Evolutionary conservation across 1,140 invertebrate species (phyloP), one percentile per base, ranked within the genome.

Genomic region (Drosophila willistoni): DNA sequence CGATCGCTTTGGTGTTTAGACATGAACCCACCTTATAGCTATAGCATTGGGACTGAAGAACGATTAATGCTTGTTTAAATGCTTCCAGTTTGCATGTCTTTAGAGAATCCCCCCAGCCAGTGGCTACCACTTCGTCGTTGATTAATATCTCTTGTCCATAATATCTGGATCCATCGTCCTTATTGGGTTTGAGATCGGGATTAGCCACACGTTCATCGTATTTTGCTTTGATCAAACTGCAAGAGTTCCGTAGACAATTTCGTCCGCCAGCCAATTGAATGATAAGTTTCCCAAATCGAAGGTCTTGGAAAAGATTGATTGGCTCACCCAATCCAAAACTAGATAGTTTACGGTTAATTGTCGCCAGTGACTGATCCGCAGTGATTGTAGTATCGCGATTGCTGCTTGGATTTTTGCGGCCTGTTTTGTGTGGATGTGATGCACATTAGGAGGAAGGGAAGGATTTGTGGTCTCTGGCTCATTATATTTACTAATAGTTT

Each of bases 11-110:
- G 17, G 13, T 2, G 2, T 14, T 2, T 65, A 22, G 7, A 7
- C 2, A 7, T 13, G n/a, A 54, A 54, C 59, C 69, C 80, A 94
- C 94, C 90, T 94, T 93, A 56, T 94, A 93, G 42, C 93, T 93
- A 68, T 94, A 94, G 77, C 94, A 94, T 63, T 92, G 67, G 36
- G 93, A 92, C 61, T 91, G 91, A 12, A 94, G 68, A 57, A 90
- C 65, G 6, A 85, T n/a, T 25, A 94, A 68, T 2, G 92, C 93
- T 29, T 82, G 63, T 6, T 69, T 70, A 2, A 92, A 91, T n/a
- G 93, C 94, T 19, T 92, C 74, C n/a, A 76, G 55, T 71, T 92
- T 94, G 12, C 94, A 92, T 34, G 44, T 34, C 71, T 94, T 94
- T 17, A 91, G 73, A 44, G 55, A 93, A 5, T 70, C 62, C 13